Base-by-base conservation (phyloP, 2,888 invertebrate genomes). In the Metopia argyrocephala region DNA sequence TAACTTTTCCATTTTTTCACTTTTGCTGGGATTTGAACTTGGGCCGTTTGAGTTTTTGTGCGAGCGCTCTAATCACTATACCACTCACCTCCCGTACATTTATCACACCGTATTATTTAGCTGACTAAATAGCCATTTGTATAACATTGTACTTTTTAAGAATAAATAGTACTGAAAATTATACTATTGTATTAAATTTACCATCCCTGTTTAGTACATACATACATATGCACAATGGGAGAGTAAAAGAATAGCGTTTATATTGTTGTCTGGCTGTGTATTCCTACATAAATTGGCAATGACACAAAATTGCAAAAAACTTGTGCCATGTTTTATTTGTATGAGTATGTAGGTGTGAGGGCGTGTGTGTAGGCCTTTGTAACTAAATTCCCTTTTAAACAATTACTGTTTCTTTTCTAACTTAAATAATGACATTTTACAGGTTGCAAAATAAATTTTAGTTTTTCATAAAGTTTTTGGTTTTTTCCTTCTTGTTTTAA, bases 321-420 rank as follows among this genome's bases (percentile, higher is more conserved):
- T 64, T 71, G 52, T 21, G 31, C 54, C 56, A n/a, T n/a, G n/a
- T n/a, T n/a, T n/a, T n/a, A n/a, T n/a, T 2, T 38, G 38, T 38
- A 38, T 12, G 3, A 15, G 38, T 12, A 38, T 38, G 15, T 38
- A n/a, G n/a, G 23, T 48, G 56, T 64, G 52, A 62, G 20, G 21
- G 31, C 27, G 50, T 54, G 27, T 38, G 50, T 68, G n/a, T 76
- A 12, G 38, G n/a, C n/a, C n/a, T n/a, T 50, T 62, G 31, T 64
- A 54, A 38, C 62, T 20, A 65, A 45, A 65, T 69, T 74, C 64
- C 45, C 27, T 74, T 64, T 69, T 59, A 31, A 76, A 75, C 59
- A 75, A 70, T 74, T 79, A 59, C 52, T 64, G 27, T 56, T 68
- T 48, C 28, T 68, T 38, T 25, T 48, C 9, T 6, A 57, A 7